These are phyloP conservation scores for Acronicta leporina DNA, from an alignment of 2,888 invertebrate species.

Conservation along the genomic window DNA sequence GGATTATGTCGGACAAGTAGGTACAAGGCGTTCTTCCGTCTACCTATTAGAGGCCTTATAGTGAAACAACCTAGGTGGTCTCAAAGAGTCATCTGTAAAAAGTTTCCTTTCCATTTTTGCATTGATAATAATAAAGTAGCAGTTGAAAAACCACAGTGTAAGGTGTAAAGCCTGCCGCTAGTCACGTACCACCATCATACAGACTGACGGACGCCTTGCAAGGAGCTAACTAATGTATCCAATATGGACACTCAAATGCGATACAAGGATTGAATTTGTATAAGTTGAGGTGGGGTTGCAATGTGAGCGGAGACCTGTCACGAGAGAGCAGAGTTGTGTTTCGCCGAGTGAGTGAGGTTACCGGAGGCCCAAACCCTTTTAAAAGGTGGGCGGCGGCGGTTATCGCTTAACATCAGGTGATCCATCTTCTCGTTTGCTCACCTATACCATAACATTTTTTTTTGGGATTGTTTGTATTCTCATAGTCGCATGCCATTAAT, in stretches of 20 bases:
- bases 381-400: no score
- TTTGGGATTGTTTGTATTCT: no score
- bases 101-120: neutral
- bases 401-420: no score
- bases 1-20: no score
- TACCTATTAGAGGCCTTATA: no score
- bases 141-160: slow-evolving; percentile 38
- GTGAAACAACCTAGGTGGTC: neutral
- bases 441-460: no score
- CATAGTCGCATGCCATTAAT: no score
- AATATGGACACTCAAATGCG: slow-evolving; percentile 48
- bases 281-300: slow-evolving; percentile 27
- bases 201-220: slow-evolving; percentile 70
- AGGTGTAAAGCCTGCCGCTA: slow-evolving; percentile 45
- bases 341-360: no score
- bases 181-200: slow-evolving; percentile 66
- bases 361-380: no score
- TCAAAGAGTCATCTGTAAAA: neutral
- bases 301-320: slow-evolving; percentile 16
- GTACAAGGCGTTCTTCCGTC: no score
- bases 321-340: no score
- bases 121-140: slow-evolving; percentile 26
- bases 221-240: slow-evolving; percentile 53
- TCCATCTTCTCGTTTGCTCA: no score
- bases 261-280: slow-evolving; percentile 51